Evolutionary conservation across 1,140 invertebrate genomes (phyloP).

Genomic region (Rhagoletis zephyria): DNA sequence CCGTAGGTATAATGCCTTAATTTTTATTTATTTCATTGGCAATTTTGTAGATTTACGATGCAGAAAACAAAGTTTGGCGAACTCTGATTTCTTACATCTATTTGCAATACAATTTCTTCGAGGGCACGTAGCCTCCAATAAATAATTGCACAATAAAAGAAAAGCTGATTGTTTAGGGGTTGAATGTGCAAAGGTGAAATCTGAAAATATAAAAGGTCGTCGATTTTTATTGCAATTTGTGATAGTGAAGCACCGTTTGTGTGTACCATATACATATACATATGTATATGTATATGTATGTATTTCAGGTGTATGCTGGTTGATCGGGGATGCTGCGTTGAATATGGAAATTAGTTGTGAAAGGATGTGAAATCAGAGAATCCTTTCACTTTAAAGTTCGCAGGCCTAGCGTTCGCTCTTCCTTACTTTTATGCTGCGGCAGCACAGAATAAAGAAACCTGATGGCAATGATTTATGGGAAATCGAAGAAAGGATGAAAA

Average conservation of each 20-base stretch:
- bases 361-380: conserved; percentile 57
- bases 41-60: no score
- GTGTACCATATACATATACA: not conserved
- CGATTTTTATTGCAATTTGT: conserved; percentile 54
- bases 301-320: conserved; percentile 8
- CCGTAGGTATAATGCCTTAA: no score
- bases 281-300: no score
- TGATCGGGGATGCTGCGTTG: conserved; percentile 25
- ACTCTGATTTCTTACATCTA: not conserved
- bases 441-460: conserved; percentile 43
- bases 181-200: conserved; percentile 55
- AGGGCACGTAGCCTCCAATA: not conserved
- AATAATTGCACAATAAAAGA: conserved; percentile 48
- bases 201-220: conserved; percentile 57
- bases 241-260: conserved; percentile 36
- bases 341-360: conserved; percentile 57
- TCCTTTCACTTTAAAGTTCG: conserved; percentile 52
- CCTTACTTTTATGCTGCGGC: conserved; percentile 21
- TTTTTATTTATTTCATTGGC: not conserved
- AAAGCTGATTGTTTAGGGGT: conserved; percentile 27
- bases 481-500: conserved; percentile 52
- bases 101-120: not conserved
- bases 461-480: conserved; percentile 41
- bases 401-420: not conserved
- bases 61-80: not conserved